These are phyloP conservation scores for Andrena hattorfiana DNA, from an alignment of 2,888 invertebrate genomes.

Conservation along the genomic window DNA sequence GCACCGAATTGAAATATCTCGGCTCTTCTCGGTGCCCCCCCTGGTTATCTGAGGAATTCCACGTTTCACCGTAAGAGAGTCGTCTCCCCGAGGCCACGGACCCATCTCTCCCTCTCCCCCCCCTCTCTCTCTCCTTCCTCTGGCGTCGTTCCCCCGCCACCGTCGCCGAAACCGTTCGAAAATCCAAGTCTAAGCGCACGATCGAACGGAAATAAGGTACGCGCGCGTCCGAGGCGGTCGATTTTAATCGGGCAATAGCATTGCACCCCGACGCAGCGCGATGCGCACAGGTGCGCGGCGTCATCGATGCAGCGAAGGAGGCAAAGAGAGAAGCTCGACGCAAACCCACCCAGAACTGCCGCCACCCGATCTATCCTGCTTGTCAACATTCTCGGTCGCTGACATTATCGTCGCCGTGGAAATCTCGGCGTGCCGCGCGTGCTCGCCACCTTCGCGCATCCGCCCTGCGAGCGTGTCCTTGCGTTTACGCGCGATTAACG, in stretches of 20 bases:
- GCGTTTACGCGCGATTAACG: conserved; percentile 19
- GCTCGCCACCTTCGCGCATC: conserved; percentile 37
- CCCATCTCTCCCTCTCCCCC: conserved; percentile 41
- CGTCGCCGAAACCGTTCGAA: background rate
- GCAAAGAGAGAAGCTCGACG: conserved; percentile 29
- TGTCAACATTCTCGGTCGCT: conserved; percentile 38
- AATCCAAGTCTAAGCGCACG: background rate
- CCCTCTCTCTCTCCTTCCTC: conserved; percentile 12
- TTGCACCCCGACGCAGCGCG: background rate
- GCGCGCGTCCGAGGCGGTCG: background rate
- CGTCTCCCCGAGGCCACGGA: conserved; percentile 54
- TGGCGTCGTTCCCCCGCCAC: background rate
- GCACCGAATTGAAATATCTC: conserved; percentile 74
- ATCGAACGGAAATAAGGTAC: background rate
- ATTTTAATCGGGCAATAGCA: conserved; percentile 17
- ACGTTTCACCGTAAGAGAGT: conserved; percentile 72
- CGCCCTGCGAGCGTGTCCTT: conserved; percentile 16
- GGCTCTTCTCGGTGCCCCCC: conserved; percentile 60
- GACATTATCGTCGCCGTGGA: conserved; percentile 52
- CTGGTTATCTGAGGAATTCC: conserved; percentile 74
- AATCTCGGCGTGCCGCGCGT: conserved; percentile 46
- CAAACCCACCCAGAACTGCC: conserved; percentile 44
- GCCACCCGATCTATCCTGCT: conserved; percentile 44
- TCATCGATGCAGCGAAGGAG: conserved; percentile 32
- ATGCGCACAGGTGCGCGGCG: conserved; percentile 15